Conservation (phyloP, 2,797 vertebrate species). For the Aeoliscus strigatus region DNA sequence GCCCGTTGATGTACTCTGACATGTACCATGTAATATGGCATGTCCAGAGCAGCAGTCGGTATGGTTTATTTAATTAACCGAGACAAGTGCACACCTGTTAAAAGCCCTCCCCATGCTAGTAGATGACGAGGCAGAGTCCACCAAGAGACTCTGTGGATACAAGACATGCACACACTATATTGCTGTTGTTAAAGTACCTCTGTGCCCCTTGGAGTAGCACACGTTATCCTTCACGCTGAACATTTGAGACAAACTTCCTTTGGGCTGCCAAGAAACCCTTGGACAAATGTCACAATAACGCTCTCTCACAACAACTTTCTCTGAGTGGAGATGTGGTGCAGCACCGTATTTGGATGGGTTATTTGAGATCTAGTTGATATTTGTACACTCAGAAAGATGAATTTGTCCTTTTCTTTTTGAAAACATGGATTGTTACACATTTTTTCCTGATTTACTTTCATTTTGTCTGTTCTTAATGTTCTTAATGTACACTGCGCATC, state of each 20-base stretch:
- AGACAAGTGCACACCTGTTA: constrained; percentile 65
- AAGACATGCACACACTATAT: constrained; percentile 28
- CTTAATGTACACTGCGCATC: too few relatives aligned
- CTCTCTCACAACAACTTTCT: constrained; percentile 50
- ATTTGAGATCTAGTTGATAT: constrained; percentile 29
- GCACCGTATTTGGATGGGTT: constrained; percentile 10
- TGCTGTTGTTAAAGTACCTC: constrained; percentile 40
- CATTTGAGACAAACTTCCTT: constrained; percentile 53
- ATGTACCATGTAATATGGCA: constrained; percentile 50
- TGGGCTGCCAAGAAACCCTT: constrained; percentile 47
- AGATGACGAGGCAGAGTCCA: constrained; percentile 4
- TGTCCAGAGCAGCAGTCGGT: constrained; percentile 43
- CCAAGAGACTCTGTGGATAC: constrained; percentile 40
- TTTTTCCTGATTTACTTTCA: constrained; percentile 8
- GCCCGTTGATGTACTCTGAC: constrained; percentile 56
- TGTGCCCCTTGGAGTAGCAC: constrained; percentile 36
- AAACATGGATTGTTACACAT: constrained; percentile 5
- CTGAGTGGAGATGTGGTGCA: constrained; percentile 59
- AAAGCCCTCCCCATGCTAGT: constrained; percentile 40
- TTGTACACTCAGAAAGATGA: constrained; percentile 5
- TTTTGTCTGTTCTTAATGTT: constrained; percentile 6
- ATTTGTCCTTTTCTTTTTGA: not conserved
- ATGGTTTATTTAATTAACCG: constrained; percentile 58
- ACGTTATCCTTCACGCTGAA: constrained; percentile 44
- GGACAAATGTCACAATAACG: constrained; percentile 66